Base-by-base conservation (phyloP, 2,888 invertebrate species). In the Napeogenes inachia region DNA sequence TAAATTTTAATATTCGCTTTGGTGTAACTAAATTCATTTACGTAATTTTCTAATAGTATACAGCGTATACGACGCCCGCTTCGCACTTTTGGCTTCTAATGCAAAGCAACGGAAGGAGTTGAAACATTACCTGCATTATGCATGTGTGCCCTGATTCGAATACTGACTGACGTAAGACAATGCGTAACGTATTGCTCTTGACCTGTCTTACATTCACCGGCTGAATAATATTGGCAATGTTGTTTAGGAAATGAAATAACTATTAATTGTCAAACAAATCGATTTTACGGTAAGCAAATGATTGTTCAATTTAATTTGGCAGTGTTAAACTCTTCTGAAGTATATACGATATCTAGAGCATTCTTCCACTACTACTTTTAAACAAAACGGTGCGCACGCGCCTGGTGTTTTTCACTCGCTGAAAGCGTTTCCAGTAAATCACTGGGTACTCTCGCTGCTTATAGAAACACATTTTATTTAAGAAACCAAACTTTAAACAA, bases 101-200 rank as follows among this genome's bases (percentile, higher is more conserved):
- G 73, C 67, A 70, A 80, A 82, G 84, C 85, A 82, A 74, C 82
- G 88, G 89, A 87, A 87, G 87, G 85, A 84, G 84, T 85, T 85
- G 81, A 79, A 75, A 77, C 84, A 80, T 82, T 80, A 80, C 77
- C 81, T 89, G 85, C 87, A 88, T 89, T 83, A 89, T 88, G 87
- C 87, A 88, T 35, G 35, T 81, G 82, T 76, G 79, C 75, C 66
- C 61, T 66, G 84, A 77, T 85, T 64, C 75, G 65, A 77, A 81
- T 55, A 62, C 66, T 12, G 62, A 64, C 66, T 63, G 68, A 68
- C 59, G 59, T 59, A 68, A 69, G 66, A 69, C 66, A 69, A 68
- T 66, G 54, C 55, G 61, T 61, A 64, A 64, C 66, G 66, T 59
- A 60, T 63, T 32, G 45, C 45, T 62, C 50, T 47, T 42, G 45